phyloP scores from a whole-genome alignment of 2,797 vertebrate genomes.

The Chrosomus eos region DNA sequence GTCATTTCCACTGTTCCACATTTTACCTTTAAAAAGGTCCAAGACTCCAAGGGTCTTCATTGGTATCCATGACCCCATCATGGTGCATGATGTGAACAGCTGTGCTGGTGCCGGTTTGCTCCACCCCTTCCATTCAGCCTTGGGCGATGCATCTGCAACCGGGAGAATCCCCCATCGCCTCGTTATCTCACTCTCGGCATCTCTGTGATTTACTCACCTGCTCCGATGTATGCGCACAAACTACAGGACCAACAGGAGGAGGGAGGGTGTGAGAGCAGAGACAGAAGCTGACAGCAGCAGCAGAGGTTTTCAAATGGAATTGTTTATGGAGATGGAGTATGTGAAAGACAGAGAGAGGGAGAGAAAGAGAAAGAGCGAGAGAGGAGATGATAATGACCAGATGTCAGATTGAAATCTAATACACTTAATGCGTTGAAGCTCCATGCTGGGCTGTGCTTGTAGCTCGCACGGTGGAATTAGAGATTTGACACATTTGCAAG shows the following conservation, averaged over 20 bases:
- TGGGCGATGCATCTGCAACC: conserved; percentile 72
- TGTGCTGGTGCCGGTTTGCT: conserved; percentile 64
- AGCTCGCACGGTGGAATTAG: conserved; percentile 35
- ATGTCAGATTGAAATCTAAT: conserved; percentile 52
- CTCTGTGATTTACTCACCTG: conserved; percentile 80
- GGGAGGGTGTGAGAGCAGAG: neutral
- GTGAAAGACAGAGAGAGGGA: conserved; percentile 18
- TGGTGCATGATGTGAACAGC: conserved; percentile 52
- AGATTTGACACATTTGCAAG: conserved; percentile 42
- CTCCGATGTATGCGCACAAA: conserved; percentile 67
- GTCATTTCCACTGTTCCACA: neutral
- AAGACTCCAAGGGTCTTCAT: conserved; percentile 55
- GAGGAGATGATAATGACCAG: conserved; percentile 62
- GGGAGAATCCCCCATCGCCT: conserved; percentile 74
- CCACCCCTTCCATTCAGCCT: conserved; percentile 67
- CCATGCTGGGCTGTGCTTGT: conserved; percentile 40
- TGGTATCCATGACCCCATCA: conserved; percentile 20
- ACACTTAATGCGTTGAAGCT: conserved; percentile 43
- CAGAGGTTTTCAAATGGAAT: conserved; percentile 33
- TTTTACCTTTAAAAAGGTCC: conserved; percentile 10
- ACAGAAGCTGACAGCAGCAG: conserved; percentile 26
- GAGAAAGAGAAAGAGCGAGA: conserved; percentile 43
- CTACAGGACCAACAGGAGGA: conserved; percentile 55
- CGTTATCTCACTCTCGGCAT: conserved; percentile 74
- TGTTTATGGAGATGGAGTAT: conserved; percentile 38